Evolutionary conservation across 2,797 vertebrate genomes (phyloP), one percentile per base, ranked within the genome.

Genomic region (Dallia pectoralis): DNA sequence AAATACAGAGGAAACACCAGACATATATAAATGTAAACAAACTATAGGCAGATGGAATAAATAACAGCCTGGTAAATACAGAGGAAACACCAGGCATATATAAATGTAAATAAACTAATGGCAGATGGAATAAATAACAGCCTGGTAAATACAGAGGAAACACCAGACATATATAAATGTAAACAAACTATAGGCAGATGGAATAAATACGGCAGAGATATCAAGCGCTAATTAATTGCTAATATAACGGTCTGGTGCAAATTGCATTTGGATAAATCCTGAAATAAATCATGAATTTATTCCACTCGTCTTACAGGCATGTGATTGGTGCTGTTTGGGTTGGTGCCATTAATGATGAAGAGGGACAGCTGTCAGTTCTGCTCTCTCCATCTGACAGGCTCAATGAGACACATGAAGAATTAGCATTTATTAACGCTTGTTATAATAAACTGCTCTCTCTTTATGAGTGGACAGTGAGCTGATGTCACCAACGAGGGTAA

Each of bases 241-340:
- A 91, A 91, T 88, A 88, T 79, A 91, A 87, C 63, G 0, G 77
- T 80, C 77, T 78, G 77, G 32, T 78, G 80, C 79, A 81, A 87
- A 85, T 83, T 81, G 82, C 78, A 82, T 82, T 82, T 66, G 4
- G 77, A 73, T 83, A 79, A 88, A 82, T 89, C 88, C 90, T 88
- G 78, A 91, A 92, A 91, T 90, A 91, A 89, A 88, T 85, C 92
- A 93, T 91, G 82, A 91, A 91, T 88, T 88, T 83, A 88, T 92
- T 87, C 87, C 78, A 89, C 88, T 86, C 87, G 78, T 90, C 80
- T 85, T 86, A 87, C 66, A 65, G 77, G 22, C 12, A 61, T 70
- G 65, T 27, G 86, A 90, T 90, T 82, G 87, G 88, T 83, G 77
- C 85, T 18, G 72, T 63, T 62, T 83, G 77, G 78, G 75, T 22